A percentile compares a stretch with the other conserved stretches of the same genome.
Evolutionary conservation across 2,797 vertebrate species (phyloP).

Genomic region (Pelodytes ibericus): DNA sequence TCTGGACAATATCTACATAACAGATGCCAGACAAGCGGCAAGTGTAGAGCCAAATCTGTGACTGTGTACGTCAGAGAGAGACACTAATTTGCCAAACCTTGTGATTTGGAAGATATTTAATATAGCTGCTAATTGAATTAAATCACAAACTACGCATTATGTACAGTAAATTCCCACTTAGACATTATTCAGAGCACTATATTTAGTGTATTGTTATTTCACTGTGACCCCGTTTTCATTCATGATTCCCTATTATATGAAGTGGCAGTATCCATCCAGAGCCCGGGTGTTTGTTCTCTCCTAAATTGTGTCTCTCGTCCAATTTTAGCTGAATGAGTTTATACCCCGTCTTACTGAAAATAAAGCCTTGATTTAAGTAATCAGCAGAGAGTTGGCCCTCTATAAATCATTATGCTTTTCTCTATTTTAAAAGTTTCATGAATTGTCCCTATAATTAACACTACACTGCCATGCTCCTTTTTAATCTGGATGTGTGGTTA

Average conservation of each 20-base stretch:
- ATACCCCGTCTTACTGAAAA: conserved; percentile 3
- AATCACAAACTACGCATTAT: conserved; percentile 40
- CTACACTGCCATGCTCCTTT: too few species aligned
- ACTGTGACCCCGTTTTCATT: conserved; percentile 7
- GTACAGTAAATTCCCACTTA: conserved; percentile 40
- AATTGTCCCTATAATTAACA: too few species aligned
- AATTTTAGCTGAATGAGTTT: background rate
- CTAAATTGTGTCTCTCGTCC: background rate
- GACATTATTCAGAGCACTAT: conserved; percentile 35
- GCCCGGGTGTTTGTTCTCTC: conserved; percentile 7
- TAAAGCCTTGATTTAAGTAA: background rate
- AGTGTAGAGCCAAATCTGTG: conserved; percentile 22
- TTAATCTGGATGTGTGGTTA: too few species aligned
- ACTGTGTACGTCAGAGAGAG: conserved; percentile 42
- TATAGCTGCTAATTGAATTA: conserved; percentile 51
- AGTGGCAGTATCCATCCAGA: background rate
- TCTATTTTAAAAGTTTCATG: too few species aligned
- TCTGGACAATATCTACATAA: conserved; percentile 38
- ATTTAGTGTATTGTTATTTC: conserved; percentile 29
- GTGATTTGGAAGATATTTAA: conserved; percentile 55
- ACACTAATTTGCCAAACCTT: conserved; percentile 45
- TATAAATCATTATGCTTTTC: too few species aligned
- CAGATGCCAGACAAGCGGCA: conserved; percentile 40
- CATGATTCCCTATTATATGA: conserved; percentile 30
- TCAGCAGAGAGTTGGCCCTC: background rate